Evolutionary conservation across 1,140 invertebrate species (phyloP), one percentile per base, ranked within the genome.

Genomic region (Forficula auricularia): DNA sequence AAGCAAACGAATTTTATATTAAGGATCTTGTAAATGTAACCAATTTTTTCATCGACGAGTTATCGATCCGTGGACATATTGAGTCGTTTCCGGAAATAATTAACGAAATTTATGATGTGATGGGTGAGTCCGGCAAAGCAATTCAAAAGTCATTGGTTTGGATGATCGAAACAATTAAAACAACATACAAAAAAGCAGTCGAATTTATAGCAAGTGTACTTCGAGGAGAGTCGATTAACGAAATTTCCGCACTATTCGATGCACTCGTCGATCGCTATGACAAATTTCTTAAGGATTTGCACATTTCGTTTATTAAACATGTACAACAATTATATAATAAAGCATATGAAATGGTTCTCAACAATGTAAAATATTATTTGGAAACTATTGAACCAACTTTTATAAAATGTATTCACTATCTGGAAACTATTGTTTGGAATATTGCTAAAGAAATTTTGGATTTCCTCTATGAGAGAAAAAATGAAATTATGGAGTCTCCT

Each of bases 1-100:
- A 78, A 37, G 68, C 71, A 1, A 86, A 88, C 50, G 82, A 86
- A 40, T 87, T 87, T 56, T 85, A 85, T 45, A 70, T 84, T 1
- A 77, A 78, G 56, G 75, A 85, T 54, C 70, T 85, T 1, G 71
- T 78, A 0, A 70, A 68, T 27, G 70, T 80, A 18, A 71, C 71
- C 0, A 58, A 76, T 33, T 73, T 75, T 16, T 63, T 82, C 0
- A 63, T 81, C 10, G 80, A 86, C 46, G 79, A 87, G 54, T 64
- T 85, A 44, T 73, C 82, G 0, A 67, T 86, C 14, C 53, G 75
- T 34, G 75, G 75, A 52, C 79, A 82, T 54, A 73, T 84, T 46
- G 71, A 81, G 48, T 76, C 75, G 2, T 52, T 86, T 32, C 82
- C 82, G 0, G 78, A 76, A 30, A 82, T 84, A 30, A 61, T 85